Conservation (phyloP, 2,113 vertebrate genomes). For the rat (Rattus norvegicus) region GRCr8 NC_086019.1:6094501-6095000, state of each 20-base stretch:
- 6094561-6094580: background rate
- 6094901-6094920: background rate
- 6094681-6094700: background rate
- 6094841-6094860: background rate
- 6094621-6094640: background rate
- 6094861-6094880: background rate
- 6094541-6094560: background rate
- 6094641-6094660: background rate
- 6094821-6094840: background rate
- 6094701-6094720: background rate
- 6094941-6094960: background rate
- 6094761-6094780: background rate
- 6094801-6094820: background rate
- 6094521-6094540: background rate
- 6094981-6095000: background rate
- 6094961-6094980: background rate
- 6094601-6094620: background rate
- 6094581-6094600: background rate
- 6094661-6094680: background rate
- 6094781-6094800: background rate
- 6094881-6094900: background rate
- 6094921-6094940: background rate
- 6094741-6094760: constrained; percentile 33
- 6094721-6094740: background rate
- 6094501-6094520: background rate